Evolutionary conservation across 1,140 invertebrate species (phyloP).

Genomic region (Leptopilina boulardi): DNA sequence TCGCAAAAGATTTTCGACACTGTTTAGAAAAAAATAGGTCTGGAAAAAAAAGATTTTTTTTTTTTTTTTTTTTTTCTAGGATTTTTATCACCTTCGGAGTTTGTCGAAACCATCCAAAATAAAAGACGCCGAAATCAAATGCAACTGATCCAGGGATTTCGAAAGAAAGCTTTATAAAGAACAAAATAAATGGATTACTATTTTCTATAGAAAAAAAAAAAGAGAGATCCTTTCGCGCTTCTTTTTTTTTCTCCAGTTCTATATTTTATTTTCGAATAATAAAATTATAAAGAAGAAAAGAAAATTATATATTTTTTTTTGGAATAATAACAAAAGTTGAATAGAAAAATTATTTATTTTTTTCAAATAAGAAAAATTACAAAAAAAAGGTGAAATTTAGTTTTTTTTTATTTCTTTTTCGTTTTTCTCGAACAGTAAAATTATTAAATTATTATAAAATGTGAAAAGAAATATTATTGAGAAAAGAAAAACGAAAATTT

Average conservation of each 20-base stretch:
- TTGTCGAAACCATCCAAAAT: conserved; percentile 76
- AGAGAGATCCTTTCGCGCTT: background rate
- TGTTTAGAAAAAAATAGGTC: conserved; percentile 65
- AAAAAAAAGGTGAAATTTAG: no score
- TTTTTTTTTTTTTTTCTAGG: conserved; percentile 51
- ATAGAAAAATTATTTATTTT: no score
- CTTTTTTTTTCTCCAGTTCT: background rate
- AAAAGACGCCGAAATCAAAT: conserved; percentile 76
- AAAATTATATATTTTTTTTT: no score
- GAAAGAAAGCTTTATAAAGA: conserved; percentile 74
- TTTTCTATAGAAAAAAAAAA: no score
- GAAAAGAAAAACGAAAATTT: conserved; percentile 3
- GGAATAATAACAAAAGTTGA: conserved; percentile 20
- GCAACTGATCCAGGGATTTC: conserved; percentile 76
- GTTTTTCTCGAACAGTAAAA: no score
- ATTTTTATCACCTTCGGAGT: conserved; percentile 72
- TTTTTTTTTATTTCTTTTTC: no score
- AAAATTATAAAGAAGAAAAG: no score
- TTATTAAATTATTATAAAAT: no score
- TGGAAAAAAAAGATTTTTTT: conserved; percentile 46
- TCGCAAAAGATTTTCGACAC: no score
- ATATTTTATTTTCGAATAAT: no score
- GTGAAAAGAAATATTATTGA: no score
- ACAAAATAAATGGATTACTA: conserved; percentile 52
- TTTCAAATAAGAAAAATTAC: no score